Evolutionary conservation across 2,797 vertebrate species (phyloP).

Genomic region (Hephaestus fuliginosus): DNA sequence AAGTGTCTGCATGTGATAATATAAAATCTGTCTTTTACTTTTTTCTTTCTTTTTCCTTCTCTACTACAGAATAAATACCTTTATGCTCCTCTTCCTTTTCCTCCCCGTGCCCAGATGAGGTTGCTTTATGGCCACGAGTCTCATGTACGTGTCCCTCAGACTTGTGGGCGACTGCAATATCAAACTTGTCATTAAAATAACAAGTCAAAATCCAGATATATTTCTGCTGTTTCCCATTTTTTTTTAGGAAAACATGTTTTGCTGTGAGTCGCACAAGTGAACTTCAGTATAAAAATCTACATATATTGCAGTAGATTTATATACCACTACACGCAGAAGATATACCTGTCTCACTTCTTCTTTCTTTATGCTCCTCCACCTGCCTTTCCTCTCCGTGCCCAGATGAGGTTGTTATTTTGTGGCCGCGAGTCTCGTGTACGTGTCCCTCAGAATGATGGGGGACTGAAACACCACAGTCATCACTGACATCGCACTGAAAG

Average conservation of each 20-base stretch:
- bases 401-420: conserved; percentile 31
- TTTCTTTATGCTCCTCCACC: background rate
- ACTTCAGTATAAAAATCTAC: background rate
- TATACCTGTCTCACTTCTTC: background rate
- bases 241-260: too few relatives aligned
- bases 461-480: conserved; percentile 35
- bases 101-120: conserved; percentile 8
- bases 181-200: background rate
- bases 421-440: conserved; percentile 26
- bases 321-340: background rate
- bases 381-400: conserved; percentile 9
- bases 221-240: background rate
- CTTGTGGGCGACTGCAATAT: conserved; percentile 28
- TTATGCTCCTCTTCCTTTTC: conserved; percentile 3
- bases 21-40: too few relatives aligned
- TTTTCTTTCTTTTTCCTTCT: too few relatives aligned
- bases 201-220: background rate
- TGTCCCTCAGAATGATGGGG: conserved; percentile 17
- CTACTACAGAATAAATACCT: too few relatives aligned
- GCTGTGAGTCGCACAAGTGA: background rate
- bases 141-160: conserved; percentile 25
- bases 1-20: too few relatives aligned
- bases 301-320: too few relatives aligned
- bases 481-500: background rate
- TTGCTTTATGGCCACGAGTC: conserved; percentile 15